Base-by-base conservation (phyloP, 2,797 vertebrate genomes). In the Epinephelus awoara region DNA sequence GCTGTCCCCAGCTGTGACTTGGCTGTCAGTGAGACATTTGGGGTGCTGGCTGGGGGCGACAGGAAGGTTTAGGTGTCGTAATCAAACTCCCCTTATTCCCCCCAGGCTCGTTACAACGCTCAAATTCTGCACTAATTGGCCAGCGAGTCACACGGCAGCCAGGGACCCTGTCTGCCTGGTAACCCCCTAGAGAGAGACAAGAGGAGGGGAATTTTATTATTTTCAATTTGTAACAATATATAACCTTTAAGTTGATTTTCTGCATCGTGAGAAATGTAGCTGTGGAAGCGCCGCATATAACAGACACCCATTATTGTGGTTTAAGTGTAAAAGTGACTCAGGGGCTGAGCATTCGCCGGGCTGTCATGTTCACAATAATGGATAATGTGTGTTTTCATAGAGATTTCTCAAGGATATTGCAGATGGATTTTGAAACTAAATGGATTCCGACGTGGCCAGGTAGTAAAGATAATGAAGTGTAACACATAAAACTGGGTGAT, bases 21-120 rank as follows among this genome's bases (percentile, higher is more conserved):
- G 88, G 93, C 90, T 93, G 92, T 93, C 92, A 93, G 84, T 66
- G 89, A 89, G 90, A 91, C 87, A 86, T 94, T 92, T 87, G 86
- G 88, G 85, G 87, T 82, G 71, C 74, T 73, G 87, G 79, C 65
- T 79, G 76, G 81, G 88, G 92, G 87, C 81, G 85, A 91, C 91
- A 93, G 91, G 91, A 92, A 95, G 93, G 92, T 93, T 93, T 94
- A 91, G 92, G 92, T 93, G 90, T 87, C 89, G 91, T 93, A 94
- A 94, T 94, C 93, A 94, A 93, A 91, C 91, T 77, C 84, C 69
- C 77, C 54, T 88, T 87, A 87, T 91, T 94, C 91, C 92, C 92
- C 67, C 44, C 74, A 84, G 94, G 82, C 93, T 94, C 84, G 72
- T 94, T 93, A 94, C 86, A 29, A 74, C 15, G 63, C 87, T 91